Percentiles rank a stretch among this genome's conserved stretches.
Evolutionary conservation across 2,797 vertebrate species (phyloP).

Genomic region (Helarctos malayanus): DNA sequence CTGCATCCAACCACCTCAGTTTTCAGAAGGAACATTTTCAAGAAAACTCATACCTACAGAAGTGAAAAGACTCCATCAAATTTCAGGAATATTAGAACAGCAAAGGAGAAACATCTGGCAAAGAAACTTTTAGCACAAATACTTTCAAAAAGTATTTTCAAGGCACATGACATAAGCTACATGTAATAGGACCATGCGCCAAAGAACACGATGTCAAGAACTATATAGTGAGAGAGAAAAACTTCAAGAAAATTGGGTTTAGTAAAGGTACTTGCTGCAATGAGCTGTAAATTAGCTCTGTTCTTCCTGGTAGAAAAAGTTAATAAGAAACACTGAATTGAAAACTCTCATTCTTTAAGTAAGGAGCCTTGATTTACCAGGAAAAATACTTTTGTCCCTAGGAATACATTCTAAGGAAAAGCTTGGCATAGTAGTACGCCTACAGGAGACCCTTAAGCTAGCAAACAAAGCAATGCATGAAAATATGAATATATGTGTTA

Average conservation of each 20-base stretch:
- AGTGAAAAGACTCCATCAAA: constrained; percentile 37
- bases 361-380: background rate
- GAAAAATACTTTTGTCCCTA: background rate
- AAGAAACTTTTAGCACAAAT: constrained; percentile 26
- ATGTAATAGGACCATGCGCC: background rate
- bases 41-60: constrained; percentile 43
- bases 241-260: background rate
- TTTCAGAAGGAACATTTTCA: constrained; percentile 35
- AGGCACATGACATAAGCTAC: background rate
- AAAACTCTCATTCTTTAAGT: constrained; percentile 43
- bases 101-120: background rate
- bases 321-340: constrained; percentile 1
- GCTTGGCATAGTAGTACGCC: background rate
- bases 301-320: background rate
- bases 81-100: background rate
- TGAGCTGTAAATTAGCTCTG: background rate
- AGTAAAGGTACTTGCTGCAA: background rate
- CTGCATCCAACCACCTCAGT: background rate
- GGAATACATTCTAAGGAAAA: constrained; percentile 2
- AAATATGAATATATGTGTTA: background rate
- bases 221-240: background rate
- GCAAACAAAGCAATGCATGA: background rate
- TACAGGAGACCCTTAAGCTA: background rate
- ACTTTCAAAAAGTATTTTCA: constrained; percentile 29
- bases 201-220: background rate